Conservation (phyloP, 2,797 vertebrate genomes). For the Sphaeramia orbicularis region DNA sequence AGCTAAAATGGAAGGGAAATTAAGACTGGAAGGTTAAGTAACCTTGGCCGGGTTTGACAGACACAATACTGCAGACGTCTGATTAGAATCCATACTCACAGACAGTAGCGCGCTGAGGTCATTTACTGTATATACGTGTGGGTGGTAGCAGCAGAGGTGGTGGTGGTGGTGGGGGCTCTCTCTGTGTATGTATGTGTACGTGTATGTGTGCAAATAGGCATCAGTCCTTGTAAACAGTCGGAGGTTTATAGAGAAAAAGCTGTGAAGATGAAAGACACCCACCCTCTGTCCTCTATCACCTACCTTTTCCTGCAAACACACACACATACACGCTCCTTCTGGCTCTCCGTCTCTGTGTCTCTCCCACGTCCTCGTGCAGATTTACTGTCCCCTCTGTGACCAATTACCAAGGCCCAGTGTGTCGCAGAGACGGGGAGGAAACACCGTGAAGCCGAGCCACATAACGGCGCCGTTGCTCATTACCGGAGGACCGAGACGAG, state of each 20-base stretch:
- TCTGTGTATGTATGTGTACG: conserved; percentile 36
- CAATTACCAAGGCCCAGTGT: conserved; percentile 80
- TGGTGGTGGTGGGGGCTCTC: conserved; percentile 11
- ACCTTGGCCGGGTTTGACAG: conserved; percentile 84
- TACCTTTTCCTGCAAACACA: conserved; percentile 64
- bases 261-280: conserved; percentile 82
- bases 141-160: conserved; percentile 56
- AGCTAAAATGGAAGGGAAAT: conserved; percentile 84
- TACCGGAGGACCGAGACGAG: conserved; percentile 69
- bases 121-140: conserved; percentile 80
- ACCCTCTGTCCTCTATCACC: conserved; percentile 72
- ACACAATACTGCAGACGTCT: conserved; percentile 81
- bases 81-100: conserved; percentile 80
- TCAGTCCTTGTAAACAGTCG: conserved; percentile 82
- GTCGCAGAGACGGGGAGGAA: conserved; percentile 71
- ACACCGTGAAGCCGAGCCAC: conserved; percentile 68
- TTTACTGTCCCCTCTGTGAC: conserved; percentile 85
- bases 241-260: conserved; percentile 79
- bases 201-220: conserved; percentile 62
- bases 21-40: conserved; percentile 83
- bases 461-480: conserved; percentile 70
- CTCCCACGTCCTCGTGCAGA: conserved; percentile 78
- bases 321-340: conserved; percentile 49
- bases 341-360: conserved; percentile 52
- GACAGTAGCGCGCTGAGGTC: conserved; percentile 76